Percentiles rank a stretch among this genome's conserved stretches.
phyloP scores from a whole-genome alignment of 2,888 invertebrate species.

The Limnephilus marmoratus region DNA sequence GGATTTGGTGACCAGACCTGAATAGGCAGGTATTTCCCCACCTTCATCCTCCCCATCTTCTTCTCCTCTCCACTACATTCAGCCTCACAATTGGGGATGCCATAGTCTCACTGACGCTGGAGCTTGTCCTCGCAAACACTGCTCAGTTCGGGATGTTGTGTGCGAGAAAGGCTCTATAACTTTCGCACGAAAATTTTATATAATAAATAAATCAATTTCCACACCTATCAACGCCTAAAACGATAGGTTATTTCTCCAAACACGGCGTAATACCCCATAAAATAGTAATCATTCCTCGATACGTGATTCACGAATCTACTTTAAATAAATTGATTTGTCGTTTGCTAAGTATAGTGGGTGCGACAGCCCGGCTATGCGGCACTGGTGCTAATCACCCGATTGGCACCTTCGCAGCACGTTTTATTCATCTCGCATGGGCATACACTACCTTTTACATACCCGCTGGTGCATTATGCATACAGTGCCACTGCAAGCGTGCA shows the following conservation, averaged over 20 bases:
- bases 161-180: not conserved
- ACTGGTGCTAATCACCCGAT: slow-evolving; percentile 26
- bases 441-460: slow-evolving; percentile 12
- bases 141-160: too few species aligned
- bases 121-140: too few species aligned
- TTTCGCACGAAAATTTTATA: not conserved
- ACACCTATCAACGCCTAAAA: not conserved
- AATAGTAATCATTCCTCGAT: not conserved
- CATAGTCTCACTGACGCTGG: too few species aligned
- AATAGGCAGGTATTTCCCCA: too few species aligned
- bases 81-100: too few species aligned
- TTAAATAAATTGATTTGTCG: not conserved
- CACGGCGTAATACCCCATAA: not conserved
- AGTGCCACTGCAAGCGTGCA: slow-evolving; percentile 25
- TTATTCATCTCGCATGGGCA: slow-evolving; percentile 36
- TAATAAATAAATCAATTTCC: not conserved
- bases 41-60: too few species aligned
- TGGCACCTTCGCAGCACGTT: slow-evolving; percentile 52
- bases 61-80: too few species aligned
- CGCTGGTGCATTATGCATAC: not conserved
- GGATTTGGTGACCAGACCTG: too few species aligned
- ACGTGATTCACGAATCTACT: not conserved
- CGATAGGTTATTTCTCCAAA: not conserved
- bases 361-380: not conserved
- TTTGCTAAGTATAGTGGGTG: not conserved